A percentile compares a stretch with the other conserved stretches of the same genome.
These are phyloP conservation scores for Polydrusus tereticollis DNA, from an alignment of 2,888 invertebrate species.

Conservation along the genomic window DNA sequence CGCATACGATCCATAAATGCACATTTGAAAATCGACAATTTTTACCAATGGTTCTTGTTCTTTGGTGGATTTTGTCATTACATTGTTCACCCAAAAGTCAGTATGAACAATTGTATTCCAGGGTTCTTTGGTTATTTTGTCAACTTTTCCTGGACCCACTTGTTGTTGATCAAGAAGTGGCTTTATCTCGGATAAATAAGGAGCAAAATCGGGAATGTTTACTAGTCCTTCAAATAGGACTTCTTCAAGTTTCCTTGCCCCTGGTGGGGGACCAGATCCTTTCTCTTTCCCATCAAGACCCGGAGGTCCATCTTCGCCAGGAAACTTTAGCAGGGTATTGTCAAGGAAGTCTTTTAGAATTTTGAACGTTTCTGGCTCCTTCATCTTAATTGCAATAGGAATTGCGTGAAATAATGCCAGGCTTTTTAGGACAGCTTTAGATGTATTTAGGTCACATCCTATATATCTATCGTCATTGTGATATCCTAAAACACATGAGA, in stretches of 20 bases:
- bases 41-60: slow-evolving; percentile 50
- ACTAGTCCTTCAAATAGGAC: neutral
- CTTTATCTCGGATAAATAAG: neutral
- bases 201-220: slow-evolving; percentile 20
- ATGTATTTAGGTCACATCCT: slow-evolving; percentile 38
- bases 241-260: neutral
- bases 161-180: slow-evolving; percentile 1
- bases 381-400: slow-evolving; percentile 37
- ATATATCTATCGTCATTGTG: slow-evolving; percentile 25
- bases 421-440: slow-evolving; percentile 29
- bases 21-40: slow-evolving; percentile 57
- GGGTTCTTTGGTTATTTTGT: slow-evolving; percentile 58
- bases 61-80: slow-evolving; percentile 67
- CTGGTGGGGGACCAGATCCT: neutral
- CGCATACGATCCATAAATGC: slow-evolving; percentile 52
- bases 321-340: neutral
- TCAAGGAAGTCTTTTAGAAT: slow-evolving; percentile 8
- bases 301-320: neutral
- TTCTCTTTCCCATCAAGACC: neutral
- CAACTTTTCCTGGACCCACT: neutral
- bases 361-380: slow-evolving; percentile 27
- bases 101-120: slow-evolving; percentile 70
- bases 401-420: slow-evolving; percentile 36
- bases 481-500: slow-evolving; percentile 31
- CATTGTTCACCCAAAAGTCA: slow-evolving; percentile 74